These are phyloP conservation scores for Aricia agestis DNA, from an alignment of 1,140 invertebrate species.

Conservation along the genomic window DNA sequence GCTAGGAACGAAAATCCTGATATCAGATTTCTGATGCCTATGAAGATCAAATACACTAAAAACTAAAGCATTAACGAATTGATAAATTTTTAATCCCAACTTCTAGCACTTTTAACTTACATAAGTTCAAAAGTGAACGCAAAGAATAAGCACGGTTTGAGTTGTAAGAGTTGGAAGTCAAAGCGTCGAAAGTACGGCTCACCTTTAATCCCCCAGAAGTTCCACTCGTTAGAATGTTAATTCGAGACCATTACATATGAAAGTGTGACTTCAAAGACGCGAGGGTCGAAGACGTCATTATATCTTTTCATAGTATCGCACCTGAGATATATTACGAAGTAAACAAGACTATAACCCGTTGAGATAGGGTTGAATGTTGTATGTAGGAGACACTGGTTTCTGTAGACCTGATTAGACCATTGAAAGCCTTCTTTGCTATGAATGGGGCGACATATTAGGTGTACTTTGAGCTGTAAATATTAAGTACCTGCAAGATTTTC, in stretches of 20 bases:
- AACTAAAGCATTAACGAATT: too few species aligned
- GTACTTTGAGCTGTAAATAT: too few species aligned
- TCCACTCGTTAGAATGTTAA: neutral
- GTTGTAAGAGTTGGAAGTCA: neutral
- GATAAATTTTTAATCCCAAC: too few species aligned
- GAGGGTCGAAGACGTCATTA: conserved; percentile 2
- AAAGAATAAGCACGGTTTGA: too few species aligned
- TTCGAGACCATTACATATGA: conserved; percentile 1
- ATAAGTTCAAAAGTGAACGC: too few species aligned
- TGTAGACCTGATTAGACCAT: neutral
- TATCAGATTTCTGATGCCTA: too few species aligned
- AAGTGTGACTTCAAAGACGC: neutral
- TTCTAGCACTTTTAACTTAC: too few species aligned
- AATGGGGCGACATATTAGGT: neutral
- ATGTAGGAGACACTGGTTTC: neutral
- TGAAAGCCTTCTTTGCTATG: neutral
- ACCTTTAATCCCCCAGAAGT: neutral
- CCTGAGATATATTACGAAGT: neutral
- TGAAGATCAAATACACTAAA: too few species aligned
- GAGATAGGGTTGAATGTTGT: neutral
- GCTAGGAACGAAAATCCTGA: too few species aligned
- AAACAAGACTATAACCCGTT: neutral
- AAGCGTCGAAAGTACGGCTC: neutral
- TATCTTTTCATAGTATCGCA: conserved; percentile 2
- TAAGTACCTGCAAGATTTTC: too few species aligned